These are phyloP conservation scores for Masticophis lateralis DNA, from an alignment of 2,797 vertebrate species.

Conservation along the genomic window DNA sequence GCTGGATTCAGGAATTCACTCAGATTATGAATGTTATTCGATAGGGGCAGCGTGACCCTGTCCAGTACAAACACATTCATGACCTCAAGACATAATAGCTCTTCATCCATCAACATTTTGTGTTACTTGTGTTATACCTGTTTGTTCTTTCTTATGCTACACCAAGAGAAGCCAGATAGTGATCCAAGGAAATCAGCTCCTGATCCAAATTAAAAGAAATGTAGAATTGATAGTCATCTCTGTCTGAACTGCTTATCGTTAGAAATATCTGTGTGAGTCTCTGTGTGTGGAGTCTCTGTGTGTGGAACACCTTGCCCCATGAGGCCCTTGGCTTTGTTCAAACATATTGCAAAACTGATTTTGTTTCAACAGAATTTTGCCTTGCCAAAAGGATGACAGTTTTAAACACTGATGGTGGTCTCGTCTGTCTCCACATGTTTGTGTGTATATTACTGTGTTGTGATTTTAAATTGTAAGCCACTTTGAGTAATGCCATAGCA, in stretches of 20 bases:
- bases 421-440: not conserved
- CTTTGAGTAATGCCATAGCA: not conserved
- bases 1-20: not conserved
- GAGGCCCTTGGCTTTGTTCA: not conserved
- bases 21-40: not conserved
- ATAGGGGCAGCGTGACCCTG: not conserved
- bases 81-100: not conserved
- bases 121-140: not conserved
- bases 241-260: not conserved
- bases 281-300: not conserved
- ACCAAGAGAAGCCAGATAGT: not conserved
- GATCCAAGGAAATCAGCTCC: not conserved
- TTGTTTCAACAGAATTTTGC: not conserved
- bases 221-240: not conserved
- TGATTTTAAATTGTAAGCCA: not conserved
- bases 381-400: not conserved
- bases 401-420: not conserved
- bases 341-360: not conserved
- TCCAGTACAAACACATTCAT: not conserved
- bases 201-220: not conserved
- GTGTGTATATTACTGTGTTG: not conserved
- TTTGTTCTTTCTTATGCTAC: not conserved
- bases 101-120: not conserved
- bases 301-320: not conserved
- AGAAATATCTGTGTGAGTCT: not conserved